A percentile compares a stretch with the other conserved stretches of the same genome.
These are phyloP conservation scores for Ophioderma brevispina DNA, from an alignment of 35 echinoderm and acorn worm species.

Conservation along the genomic window DNA sequence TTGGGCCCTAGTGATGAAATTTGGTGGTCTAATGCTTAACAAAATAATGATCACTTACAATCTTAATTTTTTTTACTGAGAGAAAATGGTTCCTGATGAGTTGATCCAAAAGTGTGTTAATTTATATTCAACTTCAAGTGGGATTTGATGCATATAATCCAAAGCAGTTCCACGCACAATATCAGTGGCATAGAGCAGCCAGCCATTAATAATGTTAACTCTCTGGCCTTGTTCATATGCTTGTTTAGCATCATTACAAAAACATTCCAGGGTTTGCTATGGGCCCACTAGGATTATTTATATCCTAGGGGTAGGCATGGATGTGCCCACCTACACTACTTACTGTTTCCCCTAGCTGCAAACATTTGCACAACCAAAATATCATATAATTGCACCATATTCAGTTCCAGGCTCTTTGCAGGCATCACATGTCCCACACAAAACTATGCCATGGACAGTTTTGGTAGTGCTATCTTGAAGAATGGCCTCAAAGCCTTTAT, in stretches of 20 bases:
- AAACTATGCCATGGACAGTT: neutral
- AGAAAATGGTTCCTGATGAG: neutral
- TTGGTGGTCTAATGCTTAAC: neutral
- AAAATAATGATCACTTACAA: neutral
- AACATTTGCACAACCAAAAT: neutral
- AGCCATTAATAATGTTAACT: neutral
- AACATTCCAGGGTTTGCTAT: neutral
- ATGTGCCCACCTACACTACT: neutral
- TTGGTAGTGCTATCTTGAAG: neutral
- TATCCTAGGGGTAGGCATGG: neutral
- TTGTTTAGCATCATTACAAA: neutral
- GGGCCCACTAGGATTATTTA: neutral
- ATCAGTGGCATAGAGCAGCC: neutral
- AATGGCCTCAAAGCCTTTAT: neutral
- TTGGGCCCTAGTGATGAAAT: neutral
- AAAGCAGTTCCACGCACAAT: neutral
- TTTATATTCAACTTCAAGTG: neutral
- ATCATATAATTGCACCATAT: constrained; percentile 36
- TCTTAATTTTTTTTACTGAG: neutral
- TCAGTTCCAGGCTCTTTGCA: neutral
- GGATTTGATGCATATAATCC: neutral
- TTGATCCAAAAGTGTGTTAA: neutral
- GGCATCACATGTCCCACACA: constrained; percentile 38
- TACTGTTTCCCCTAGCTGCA: neutral
- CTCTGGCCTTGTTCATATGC: neutral